These are phyloP conservation scores for Tenthredo amoena DNA, from an alignment of 2,888 invertebrate species.

Conservation along the genomic window DNA sequence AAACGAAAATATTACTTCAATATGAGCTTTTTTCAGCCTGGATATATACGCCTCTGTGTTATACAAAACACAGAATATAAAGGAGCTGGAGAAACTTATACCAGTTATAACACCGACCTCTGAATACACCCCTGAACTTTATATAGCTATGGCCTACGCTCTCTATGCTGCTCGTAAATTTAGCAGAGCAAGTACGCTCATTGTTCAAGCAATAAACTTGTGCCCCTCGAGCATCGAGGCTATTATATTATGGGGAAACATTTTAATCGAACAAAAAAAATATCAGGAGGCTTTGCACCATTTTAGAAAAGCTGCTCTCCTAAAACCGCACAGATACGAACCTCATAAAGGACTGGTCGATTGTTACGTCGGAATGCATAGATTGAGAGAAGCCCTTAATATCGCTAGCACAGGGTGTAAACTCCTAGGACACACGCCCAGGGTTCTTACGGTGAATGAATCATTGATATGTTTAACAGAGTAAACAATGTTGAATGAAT, in stretches of 20 bases:
- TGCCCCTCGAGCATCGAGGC: constrained; percentile 87
- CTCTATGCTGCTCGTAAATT: constrained; percentile 83
- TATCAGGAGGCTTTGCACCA: constrained; percentile 84
- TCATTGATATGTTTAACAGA: not conserved
- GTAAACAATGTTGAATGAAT: not conserved
- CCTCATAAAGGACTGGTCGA: constrained; percentile 89
- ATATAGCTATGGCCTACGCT: constrained; percentile 88
- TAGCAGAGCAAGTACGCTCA: constrained; percentile 86
- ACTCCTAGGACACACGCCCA: constrained; percentile 85
- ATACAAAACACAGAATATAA: constrained; percentile 81
- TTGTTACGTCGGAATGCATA: constrained; percentile 85
- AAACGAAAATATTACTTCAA: constrained; percentile 46
- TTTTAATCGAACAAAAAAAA: constrained; percentile 84
- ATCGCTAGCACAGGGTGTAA: constrained; percentile 87
- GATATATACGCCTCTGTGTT: constrained; percentile 84
- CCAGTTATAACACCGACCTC: constrained; percentile 78
- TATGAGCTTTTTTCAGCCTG: constrained; percentile 80
- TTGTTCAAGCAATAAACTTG: constrained; percentile 85
- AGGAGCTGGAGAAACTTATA: constrained; percentile 84
- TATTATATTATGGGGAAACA: constrained; percentile 86
- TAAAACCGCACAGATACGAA: constrained; percentile 85
- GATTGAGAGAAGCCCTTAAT: constrained; percentile 86
- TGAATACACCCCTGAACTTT: constrained; percentile 84
- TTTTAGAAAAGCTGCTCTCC: constrained; percentile 84
- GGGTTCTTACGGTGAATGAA: constrained; percentile 84